Evolutionary conservation across 2,113 vertebrate species (phyloP).

Genomic region (Oenanthe melanoleuca): DNA sequence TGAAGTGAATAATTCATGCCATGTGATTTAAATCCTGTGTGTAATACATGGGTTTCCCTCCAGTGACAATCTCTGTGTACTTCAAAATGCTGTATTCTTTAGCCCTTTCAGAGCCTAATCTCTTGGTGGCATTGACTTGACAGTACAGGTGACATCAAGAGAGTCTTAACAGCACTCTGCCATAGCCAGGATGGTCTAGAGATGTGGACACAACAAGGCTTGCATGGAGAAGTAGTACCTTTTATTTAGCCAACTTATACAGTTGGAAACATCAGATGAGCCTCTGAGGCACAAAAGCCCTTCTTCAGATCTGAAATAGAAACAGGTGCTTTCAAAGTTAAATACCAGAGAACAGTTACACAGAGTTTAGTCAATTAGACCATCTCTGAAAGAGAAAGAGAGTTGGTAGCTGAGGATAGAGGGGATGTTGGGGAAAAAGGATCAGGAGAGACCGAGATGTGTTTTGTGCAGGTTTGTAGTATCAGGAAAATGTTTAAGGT

Average conservation of each 20-base stretch:
- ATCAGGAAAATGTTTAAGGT: not conserved
- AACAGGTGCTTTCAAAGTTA: not conserved
- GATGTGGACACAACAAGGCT: not conserved
- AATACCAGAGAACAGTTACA: not conserved
- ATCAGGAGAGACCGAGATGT: not conserved
- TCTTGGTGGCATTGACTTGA: not conserved
- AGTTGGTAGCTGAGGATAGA: not conserved
- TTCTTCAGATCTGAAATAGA: slow-evolving; percentile 12
- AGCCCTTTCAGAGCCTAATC: not conserved
- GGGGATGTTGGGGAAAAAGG: not conserved
- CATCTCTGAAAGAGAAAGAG: not conserved
- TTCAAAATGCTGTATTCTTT: not conserved
- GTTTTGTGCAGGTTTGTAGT: not conserved
- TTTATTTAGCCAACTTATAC: not conserved
- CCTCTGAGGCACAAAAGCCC: not conserved
- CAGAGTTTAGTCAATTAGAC: not conserved
- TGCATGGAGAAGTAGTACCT: not conserved
- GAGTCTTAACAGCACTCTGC: not conserved
- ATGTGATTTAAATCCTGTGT: not conserved
- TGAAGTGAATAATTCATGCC: not conserved
- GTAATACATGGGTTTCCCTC: not conserved
- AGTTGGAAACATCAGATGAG: not conserved
- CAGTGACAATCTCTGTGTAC: not conserved
- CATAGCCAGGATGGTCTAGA: not conserved
- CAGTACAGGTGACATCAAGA: not conserved